Evolutionary conservation across 2,113 vertebrate species (phyloP).

Genomic region (Erythrolamprus reginae): DNA sequence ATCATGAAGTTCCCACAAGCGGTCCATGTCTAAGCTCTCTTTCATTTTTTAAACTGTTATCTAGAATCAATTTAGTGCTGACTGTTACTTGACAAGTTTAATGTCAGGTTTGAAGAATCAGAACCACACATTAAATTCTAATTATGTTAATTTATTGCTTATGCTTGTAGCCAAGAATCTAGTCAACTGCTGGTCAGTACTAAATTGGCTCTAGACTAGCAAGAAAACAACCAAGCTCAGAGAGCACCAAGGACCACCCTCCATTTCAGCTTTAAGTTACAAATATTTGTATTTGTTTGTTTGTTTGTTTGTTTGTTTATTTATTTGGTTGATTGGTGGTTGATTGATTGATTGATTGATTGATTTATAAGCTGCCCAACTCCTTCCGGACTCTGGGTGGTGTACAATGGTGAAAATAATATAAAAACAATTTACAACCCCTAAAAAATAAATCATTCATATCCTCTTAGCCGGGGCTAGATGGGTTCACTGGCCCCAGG

Average conservation of each 20-base stretch:
- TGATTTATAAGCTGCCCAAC: no score
- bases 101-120: neutral
- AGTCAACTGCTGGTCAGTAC: neutral
- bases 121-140: neutral
- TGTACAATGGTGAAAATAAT: no score
- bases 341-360: no score
- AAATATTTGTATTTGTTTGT: no score
- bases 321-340: no score
- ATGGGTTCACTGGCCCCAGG: no score
- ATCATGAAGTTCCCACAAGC: neutral
- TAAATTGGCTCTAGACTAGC: neutral
- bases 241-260: no score
- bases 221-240: neutral
- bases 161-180: neutral
- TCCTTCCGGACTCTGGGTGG: no score
- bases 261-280: neutral
- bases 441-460: no score
- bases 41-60: neutral
- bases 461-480: no score
- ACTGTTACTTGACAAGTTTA: neutral
- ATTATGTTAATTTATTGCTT: neutral
- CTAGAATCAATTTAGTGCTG: neutral
- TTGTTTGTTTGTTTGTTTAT: no score
- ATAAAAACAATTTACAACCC: no score
- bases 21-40: neutral